These are phyloP conservation scores for pig (Sus scrofa) DNA, from an alignment of 2,113 vertebrate genomes.

Conservation along the genomic window DNA sequence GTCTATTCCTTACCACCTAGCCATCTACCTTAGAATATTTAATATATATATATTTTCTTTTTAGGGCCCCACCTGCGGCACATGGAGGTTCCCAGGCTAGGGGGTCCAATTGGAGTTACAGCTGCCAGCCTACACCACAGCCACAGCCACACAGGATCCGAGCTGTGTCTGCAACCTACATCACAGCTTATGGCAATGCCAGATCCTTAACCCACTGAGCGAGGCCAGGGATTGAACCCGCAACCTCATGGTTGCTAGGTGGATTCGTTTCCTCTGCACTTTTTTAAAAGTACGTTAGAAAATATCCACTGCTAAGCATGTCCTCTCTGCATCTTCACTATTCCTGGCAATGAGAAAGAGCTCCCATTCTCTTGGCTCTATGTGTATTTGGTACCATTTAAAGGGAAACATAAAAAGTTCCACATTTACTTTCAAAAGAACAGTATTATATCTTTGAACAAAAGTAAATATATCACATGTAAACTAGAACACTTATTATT, in stretches of 20 bases:
- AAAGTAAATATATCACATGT: not conserved
- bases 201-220: too few species aligned
- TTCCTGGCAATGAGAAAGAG: not conserved
- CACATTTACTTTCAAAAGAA: not conserved
- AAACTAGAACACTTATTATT: not conserved
- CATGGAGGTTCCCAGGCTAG: too few species aligned
- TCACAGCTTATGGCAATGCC: too few species aligned
- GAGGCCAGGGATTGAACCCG: too few species aligned
- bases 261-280: too few species aligned
- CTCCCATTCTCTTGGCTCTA: not conserved
- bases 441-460: not conserved
- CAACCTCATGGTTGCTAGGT: too few species aligned
- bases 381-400: not conserved
- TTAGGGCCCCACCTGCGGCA: too few species aligned
- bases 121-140: too few species aligned
- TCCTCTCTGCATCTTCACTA: not conserved
- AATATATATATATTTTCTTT: too few species aligned
- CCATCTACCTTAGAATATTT: not conserved
- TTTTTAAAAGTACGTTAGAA: not conserved
- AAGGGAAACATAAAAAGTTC: not conserved
- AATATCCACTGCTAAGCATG: not conserved
- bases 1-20: not conserved
- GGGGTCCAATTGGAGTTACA: too few species aligned
- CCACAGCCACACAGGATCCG: too few species aligned
- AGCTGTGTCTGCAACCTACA: too few species aligned